phyloP scores from a whole-genome alignment of 2,797 vertebrate genomes.

The Microtus agrestis region DNA sequence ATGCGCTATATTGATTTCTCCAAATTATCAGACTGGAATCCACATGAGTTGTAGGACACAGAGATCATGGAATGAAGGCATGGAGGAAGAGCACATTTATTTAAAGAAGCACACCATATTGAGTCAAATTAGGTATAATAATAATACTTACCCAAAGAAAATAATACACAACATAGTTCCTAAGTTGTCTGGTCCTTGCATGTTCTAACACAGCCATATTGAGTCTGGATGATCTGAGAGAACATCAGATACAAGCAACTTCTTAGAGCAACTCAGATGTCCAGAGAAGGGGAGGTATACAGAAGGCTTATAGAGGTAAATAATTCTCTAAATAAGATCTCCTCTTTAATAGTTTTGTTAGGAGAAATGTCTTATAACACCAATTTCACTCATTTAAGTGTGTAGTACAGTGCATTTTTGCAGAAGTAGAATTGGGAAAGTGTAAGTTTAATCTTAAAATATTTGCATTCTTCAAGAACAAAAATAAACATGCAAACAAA shows the following conservation, averaged over 20 bases:
- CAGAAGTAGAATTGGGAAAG: not conserved
- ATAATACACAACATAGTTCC: not conserved
- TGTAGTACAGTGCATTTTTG: not conserved
- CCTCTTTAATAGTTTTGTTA: not conserved
- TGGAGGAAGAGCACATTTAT: not conserved
- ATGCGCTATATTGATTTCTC: not conserved
- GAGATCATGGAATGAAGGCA: not conserved
- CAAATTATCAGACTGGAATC: not conserved
- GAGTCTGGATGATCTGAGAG: not conserved
- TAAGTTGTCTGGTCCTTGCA: not conserved
- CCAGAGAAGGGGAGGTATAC: constrained; percentile 3
- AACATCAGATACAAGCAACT: not conserved
- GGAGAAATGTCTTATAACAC: not conserved
- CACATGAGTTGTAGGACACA: not conserved
- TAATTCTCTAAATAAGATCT: constrained; percentile 48
- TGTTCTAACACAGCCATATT: not conserved
- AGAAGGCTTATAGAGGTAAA: constrained; percentile 58
- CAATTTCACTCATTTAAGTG: not conserved
- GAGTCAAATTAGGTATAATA: not conserved
- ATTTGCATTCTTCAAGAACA: not conserved
- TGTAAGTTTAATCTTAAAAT: not conserved
- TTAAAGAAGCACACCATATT: not conserved
- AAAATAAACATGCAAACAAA: not conserved
- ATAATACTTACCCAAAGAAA: not conserved
- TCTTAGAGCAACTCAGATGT: not conserved